Base-by-base conservation (phyloP, 2,113 vertebrate genomes). In the Vulpes lagopus region DNA sequence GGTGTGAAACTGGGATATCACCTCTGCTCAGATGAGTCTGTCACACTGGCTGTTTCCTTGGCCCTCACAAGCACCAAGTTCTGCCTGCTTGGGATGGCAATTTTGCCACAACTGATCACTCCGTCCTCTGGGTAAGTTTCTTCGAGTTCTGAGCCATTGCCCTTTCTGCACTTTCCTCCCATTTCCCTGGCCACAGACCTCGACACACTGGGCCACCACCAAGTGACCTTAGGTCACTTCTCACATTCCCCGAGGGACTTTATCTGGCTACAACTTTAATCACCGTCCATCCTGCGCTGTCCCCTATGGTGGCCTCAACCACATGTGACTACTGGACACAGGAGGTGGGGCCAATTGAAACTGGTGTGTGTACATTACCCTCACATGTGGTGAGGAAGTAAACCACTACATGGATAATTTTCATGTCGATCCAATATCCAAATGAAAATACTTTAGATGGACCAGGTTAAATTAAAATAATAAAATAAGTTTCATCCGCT, bases 161-260 rank as follows among this genome's bases (percentile, higher is more conserved):
- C n/a, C 11, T 3, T 17, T 32, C 73, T 16, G 38, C 53, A 14
- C 14, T 35, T 20, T 53, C 62, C 73, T 5, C 53, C 81, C 78
- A 35, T 35, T 25, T 30, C 19, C n/a, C 20, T 15, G 16, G 51
- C 49, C 84, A 73, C 84, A 73, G 38, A 69, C 62, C 3, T 15
- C 5, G 1, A 43, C 25, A 9, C 0, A 0, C 67, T 11, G 69
- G 35, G n/a, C n/a, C n/a, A n/a, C n/a, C 15, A 43, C 57, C 10
- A 0, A 38, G 30, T 35, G 27, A 27, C 27, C 35, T 95, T 14
- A 1, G 11, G 25, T 19, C 2, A 2, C 35, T 53, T 35, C 71
- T 30, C 43, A 30, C 64, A 17, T 0, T 65, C 27, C 57, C 25
- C 3, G 20, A 69, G 35, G 51, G 30, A 20, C 59, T n/a, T 79